Base-by-base conservation (phyloP, 2,797 vertebrate species). In the Triplophysa yarkandensis region DNA sequence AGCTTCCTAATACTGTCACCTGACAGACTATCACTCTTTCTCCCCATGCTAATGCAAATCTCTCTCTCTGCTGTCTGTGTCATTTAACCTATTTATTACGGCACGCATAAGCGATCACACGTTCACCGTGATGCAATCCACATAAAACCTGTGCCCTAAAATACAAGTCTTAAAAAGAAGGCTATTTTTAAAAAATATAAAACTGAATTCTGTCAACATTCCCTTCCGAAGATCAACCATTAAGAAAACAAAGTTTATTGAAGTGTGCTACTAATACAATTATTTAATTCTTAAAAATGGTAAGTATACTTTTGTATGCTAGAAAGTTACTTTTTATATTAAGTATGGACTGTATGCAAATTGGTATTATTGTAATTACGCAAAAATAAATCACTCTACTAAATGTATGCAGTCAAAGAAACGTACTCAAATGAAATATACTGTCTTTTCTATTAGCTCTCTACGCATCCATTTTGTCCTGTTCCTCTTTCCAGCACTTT, bases 11-110 rank as follows among this genome's bases (percentile, higher is more conserved):
- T 80, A 82, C 79, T 82, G 83, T 84, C 82, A 76, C 76, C 77
- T 83, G 82, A 86, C 82, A 83, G 82, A 80, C 80, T 74, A 84
- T 84, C 83, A 84, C 60, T 86, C 85, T 64, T 71, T 34, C 68
- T 77, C 76, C 74, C 74, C 68, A 62, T 61, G 68, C 28, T 65
- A 77, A 79, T 77, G 72, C 71, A 75, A 84, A 74, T 74, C 74
- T 77, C 39, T 44, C 23, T 60, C 62, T 74, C 39, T 36, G 66
- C 77, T 75, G 64, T 68, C 76, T 46, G 76, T 43, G 43, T 52
- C 68, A 71, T 63, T 55, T 68, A 62, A 79, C 74, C 63, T 68
- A 50, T 78, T 79, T 81, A 74, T 80, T 76, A 60, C 68, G 55
- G n/a, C 68, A 68, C 21, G 58, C 71, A 63, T 68, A 72, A 54